A percentile compares a stretch with the other conserved stretches of the same genome.
Conservation (phyloP, 2,113 vertebrate species). For the Camelus dromedarius region DNA sequence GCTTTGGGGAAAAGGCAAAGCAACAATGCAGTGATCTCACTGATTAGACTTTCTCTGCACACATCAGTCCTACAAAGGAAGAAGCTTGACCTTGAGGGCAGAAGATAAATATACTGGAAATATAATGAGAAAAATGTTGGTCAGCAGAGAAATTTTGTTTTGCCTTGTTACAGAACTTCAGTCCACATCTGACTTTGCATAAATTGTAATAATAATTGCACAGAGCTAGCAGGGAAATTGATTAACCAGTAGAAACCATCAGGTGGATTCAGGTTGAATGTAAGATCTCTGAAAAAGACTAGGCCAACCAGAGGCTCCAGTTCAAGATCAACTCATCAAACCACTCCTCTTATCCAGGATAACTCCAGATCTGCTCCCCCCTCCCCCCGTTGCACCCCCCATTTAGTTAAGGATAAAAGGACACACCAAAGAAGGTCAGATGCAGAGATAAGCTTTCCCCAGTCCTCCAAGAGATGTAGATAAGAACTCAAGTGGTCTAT, state of each 20-base stretch:
- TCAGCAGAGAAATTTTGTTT: background rate
- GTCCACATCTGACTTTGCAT: background rate
- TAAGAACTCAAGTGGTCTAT: conserved; percentile 56
- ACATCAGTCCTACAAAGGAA: background rate
- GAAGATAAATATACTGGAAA: background rate
- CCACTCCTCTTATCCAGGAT: background rate
- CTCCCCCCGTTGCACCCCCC: too few species aligned
- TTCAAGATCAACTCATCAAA: conserved; percentile 17
- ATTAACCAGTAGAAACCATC: background rate
- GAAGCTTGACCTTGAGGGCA: background rate
- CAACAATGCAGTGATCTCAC: background rate
- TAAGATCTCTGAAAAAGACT: background rate
- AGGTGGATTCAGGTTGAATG: background rate
- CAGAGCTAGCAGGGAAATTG: background rate
- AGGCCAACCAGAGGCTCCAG: background rate
- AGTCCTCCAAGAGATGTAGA: conserved; percentile 29
- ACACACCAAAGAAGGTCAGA: conserved; percentile 46
- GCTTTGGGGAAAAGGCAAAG: background rate
- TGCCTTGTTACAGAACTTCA: conserved; percentile 38
- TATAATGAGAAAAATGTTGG: background rate
- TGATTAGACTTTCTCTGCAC: background rate
- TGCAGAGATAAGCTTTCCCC: conserved; percentile 45
- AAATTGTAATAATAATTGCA: background rate
- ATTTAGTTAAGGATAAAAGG: conserved; percentile 52
- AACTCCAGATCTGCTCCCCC: background rate